phyloP scores from a whole-genome alignment of 2,888 invertebrate genomes.

The Caenorhabditis drosophilae region DNA sequence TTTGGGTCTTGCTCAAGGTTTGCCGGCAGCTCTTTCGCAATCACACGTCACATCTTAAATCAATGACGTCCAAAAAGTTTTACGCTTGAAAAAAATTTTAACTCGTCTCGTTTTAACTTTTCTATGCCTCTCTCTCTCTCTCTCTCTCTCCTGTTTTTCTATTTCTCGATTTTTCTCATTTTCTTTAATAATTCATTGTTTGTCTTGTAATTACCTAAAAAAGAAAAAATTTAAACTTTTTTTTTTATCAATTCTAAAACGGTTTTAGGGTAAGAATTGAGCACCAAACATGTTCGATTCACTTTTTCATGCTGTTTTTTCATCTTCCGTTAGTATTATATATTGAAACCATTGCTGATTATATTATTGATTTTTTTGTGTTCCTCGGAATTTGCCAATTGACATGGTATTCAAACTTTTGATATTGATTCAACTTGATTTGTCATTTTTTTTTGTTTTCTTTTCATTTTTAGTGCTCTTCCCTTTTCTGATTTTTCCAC shows the following conservation, averaged over 20 bases:
- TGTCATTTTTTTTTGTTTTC: too few relatives aligned
- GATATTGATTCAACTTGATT: slow-evolving; percentile 4
- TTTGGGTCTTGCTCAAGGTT: slow-evolving; percentile 35
- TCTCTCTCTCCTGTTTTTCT: slow-evolving; percentile 7
- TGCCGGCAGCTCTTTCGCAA: slow-evolving; percentile 33
- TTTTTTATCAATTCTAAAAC: slow-evolving; percentile 1
- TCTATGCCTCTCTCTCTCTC: not conserved
- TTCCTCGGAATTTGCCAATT: slow-evolving; percentile 27
- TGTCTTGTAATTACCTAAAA: too few relatives aligned
- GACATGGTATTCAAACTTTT: slow-evolving; percentile 17
- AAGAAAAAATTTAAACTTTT: too few relatives aligned
- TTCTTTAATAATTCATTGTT: slow-evolving; percentile 11
- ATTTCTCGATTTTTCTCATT: slow-evolving; percentile 13
- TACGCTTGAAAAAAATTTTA: not conserved
- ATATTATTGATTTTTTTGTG: too few relatives aligned
- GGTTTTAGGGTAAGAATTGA: not conserved
- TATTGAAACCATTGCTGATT: too few relatives aligned
- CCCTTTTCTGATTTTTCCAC: not conserved
- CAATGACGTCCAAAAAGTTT: not conserved
- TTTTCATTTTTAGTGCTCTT: not conserved
- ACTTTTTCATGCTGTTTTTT: slow-evolving; percentile 9
- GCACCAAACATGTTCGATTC: too few relatives aligned
- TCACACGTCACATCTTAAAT: slow-evolving; percentile 35
- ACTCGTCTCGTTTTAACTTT: slow-evolving; percentile 4
- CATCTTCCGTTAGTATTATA: too few relatives aligned